Percentiles rank a stretch among this genome's conserved stretches.
These are phyloP conservation scores for Steatocranus sp. DNA, from an alignment of 2,797 vertebrate genomes.

Conservation along the genomic window DNA sequence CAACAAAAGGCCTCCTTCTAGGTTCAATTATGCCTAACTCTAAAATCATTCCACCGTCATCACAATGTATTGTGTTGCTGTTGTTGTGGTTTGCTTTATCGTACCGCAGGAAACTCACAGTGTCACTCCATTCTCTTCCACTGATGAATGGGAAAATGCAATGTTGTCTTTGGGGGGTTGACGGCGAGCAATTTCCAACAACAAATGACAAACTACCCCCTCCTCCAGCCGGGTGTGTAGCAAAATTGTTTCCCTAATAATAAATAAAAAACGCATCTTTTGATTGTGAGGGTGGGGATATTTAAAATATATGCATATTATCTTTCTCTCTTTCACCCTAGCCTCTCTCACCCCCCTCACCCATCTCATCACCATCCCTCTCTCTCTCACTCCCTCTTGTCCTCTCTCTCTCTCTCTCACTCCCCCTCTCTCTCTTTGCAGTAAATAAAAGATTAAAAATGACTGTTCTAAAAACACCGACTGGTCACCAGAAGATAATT, in stretches of 20 bases:
- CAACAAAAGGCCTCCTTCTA: constrained; percentile 50
- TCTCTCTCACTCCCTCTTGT: constrained; percentile 65
- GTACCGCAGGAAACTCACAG: constrained; percentile 64
- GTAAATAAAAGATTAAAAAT: constrained; percentile 96
- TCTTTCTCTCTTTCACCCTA: constrained; percentile 74
- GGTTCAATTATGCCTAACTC: constrained; percentile 55
- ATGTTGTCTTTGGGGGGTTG: constrained; percentile 70
- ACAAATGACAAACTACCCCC: constrained; percentile 70
- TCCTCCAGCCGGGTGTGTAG: constrained; percentile 50
- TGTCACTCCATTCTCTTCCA: constrained; percentile 65
- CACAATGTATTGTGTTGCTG: constrained; percentile 44
- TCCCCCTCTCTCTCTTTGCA: constrained; percentile 74
- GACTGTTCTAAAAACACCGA: constrained; percentile 88
- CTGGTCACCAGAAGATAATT: constrained; percentile 95
- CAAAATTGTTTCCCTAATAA: constrained; percentile 75
- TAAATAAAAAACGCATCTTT: constrained; percentile 72
- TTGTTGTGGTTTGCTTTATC: constrained; percentile 49
- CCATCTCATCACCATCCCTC: constrained; percentile 14
- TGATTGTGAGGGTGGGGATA: constrained; percentile 73
- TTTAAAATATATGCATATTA: constrained; percentile 79
- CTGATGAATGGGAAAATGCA: constrained; percentile 68
- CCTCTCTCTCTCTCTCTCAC: constrained; percentile 71
- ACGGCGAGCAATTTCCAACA: constrained; percentile 68
- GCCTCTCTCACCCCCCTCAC: constrained; percentile 55
- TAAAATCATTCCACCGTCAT: constrained; percentile 45